These are phyloP conservation scores for Listronotus bonariensis DNA, from an alignment of 1,140 invertebrate genomes.

Conservation along the genomic window DNA sequence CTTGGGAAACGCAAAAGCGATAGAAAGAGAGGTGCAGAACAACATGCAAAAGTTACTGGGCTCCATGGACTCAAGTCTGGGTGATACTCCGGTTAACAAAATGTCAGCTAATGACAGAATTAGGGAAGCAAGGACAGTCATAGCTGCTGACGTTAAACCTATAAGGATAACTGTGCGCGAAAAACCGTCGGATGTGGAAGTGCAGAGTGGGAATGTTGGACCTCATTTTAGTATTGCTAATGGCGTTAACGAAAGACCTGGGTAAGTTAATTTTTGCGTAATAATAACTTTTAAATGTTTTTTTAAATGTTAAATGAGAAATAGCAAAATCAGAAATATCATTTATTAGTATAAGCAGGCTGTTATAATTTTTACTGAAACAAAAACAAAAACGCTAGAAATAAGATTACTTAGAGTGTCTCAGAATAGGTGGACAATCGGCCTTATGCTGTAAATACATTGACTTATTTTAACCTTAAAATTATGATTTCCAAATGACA, in stretches of 20 bases:
- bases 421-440: too few relatives aligned
- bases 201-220: slow-evolving; percentile 53
- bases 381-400: too few relatives aligned
- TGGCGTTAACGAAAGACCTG: slow-evolving; percentile 49
- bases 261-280: slow-evolving; percentile 49
- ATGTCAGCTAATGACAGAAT: slow-evolving; percentile 43
- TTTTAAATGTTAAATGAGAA: too few relatives aligned
- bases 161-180: slow-evolving; percentile 53
- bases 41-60: slow-evolving; percentile 44
- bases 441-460: too few relatives aligned
- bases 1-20: slow-evolving; percentile 37
- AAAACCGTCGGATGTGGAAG: slow-evolving; percentile 51
- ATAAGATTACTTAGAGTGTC: too few relatives aligned
- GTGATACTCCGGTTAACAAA: slow-evolving; percentile 39
- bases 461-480: too few relatives aligned
- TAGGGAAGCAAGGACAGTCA: slow-evolving; percentile 45
- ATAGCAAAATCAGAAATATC: too few relatives aligned
- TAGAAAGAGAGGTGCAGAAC: slow-evolving; percentile 45
- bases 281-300: too few relatives aligned
- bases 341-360: too few relatives aligned
- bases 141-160: slow-evolving; percentile 51
- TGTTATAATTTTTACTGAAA: too few relatives aligned
- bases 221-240: slow-evolving; percentile 48
- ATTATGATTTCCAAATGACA: too few relatives aligned
- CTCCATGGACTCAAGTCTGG: slow-evolving; percentile 35